phyloP scores from a whole-genome alignment of 2,113 vertebrate genomes.

The Sapajus apella region DNA sequence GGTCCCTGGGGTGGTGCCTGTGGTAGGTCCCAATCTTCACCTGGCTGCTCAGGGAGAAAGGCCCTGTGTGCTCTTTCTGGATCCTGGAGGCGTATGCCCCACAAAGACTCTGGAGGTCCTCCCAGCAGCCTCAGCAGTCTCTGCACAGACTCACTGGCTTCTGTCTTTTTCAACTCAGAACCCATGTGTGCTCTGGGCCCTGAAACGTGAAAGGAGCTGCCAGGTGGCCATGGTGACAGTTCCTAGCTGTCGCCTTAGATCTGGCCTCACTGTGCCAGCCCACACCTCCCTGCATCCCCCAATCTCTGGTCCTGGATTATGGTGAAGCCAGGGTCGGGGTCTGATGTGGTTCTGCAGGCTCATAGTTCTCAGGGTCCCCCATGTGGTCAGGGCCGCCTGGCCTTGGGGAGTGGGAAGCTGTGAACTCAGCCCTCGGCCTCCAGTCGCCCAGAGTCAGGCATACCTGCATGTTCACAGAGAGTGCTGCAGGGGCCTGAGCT shows the following conservation, averaged over 20 bases:
- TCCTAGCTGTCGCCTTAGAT: background rate
- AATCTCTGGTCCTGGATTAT: background rate
- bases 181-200: background rate
- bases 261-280: rapidly evolving
- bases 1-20: background rate
- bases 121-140: background rate
- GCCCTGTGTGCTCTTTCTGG: background rate
- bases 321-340: background rate
- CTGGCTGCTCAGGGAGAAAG: background rate
- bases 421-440: background rate
- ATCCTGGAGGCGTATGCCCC: background rate
- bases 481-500: background rate
- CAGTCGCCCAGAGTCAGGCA: background rate
- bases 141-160: background rate
- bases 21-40: too few relatives aligned
- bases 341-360: background rate
- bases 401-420: background rate
- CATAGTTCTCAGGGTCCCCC: background rate
- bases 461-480: background rate
- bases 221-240: background rate
- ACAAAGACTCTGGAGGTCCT: background rate
- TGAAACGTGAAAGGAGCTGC: background rate
- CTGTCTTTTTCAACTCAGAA: background rate
- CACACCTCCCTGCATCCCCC: background rate
- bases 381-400: background rate